These are phyloP conservation scores for Caenorhabditis virilis DNA, from an alignment of 2,888 invertebrate species.

Conservation along the genomic window DNA sequence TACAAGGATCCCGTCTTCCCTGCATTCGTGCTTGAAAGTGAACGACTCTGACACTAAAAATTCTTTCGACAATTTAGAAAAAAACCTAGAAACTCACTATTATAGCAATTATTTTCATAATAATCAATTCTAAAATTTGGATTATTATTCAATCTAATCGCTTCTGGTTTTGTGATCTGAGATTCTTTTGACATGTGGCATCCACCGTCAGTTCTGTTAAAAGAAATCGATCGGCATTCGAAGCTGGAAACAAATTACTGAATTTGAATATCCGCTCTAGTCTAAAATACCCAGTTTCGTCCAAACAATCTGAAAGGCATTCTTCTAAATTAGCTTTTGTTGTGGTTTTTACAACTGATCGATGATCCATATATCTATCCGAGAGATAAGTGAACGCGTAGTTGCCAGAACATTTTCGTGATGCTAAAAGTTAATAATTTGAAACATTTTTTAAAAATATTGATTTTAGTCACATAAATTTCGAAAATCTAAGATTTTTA, in stretches of 20 bases:
- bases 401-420: slow-evolving; percentile 61
- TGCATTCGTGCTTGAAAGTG: slow-evolving; percentile 63
- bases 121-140: slow-evolving; percentile 69
- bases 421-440: no score
- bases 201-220: slow-evolving; percentile 67
- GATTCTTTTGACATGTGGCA: slow-evolving; percentile 66
- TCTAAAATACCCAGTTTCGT: slow-evolving; percentile 47
- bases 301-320: slow-evolving; percentile 65
- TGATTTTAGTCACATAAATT: no score
- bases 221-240: slow-evolving; percentile 66
- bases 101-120: slow-evolving; percentile 69
- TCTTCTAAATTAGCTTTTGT: slow-evolving; percentile 59
- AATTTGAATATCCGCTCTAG: no score
- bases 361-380: slow-evolving; percentile 66
- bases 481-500: no score
- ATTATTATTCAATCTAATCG: slow-evolving; percentile 67
- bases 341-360: slow-evolving; percentile 49
- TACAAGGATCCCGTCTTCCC: slow-evolving; percentile 62
- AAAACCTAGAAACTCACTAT: slow-evolving; percentile 51
- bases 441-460: no score
- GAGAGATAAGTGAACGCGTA: slow-evolving; percentile 68
- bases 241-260: slow-evolving; percentile 29
- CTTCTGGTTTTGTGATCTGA: slow-evolving; percentile 65
- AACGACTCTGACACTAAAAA: slow-evolving; percentile 65
- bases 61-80: background rate